phyloP scores from a whole-genome alignment of 2,113 vertebrate genomes.

The Arenaria interpres region DNA sequence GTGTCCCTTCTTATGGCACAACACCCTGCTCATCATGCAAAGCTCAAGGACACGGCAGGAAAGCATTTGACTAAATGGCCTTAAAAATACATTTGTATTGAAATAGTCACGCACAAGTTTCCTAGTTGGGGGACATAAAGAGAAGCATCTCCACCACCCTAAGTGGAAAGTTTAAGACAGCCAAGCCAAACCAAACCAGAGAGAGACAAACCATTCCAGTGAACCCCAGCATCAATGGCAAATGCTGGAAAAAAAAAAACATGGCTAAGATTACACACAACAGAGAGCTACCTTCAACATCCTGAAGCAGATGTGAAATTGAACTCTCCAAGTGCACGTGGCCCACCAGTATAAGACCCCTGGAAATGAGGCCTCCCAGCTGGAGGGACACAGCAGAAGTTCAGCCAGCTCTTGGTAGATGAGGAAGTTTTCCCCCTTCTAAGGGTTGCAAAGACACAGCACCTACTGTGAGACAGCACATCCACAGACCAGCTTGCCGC shows the following conservation, averaged over 20 bases:
- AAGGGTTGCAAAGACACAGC: not conserved
- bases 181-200: not conserved
- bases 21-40: not conserved
- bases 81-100: not conserved
- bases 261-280: not conserved
- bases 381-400: not conserved
- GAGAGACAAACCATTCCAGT: not conserved
- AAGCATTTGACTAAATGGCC: not conserved
- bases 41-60: not conserved
- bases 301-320: not conserved
- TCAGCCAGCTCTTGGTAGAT: not conserved
- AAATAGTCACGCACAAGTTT: not conserved
- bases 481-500: not conserved
- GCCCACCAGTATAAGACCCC: not conserved
- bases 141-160: not conserved
- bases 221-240: not conserved
- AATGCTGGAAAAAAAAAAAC: not conserved
- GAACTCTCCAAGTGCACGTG: accelerated
- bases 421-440: not conserved
- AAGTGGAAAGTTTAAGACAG: not conserved
- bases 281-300: not conserved
- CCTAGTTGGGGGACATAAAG: accelerated
- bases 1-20: not conserved
- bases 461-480: not conserved
- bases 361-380: not conserved